A percentile compares a stretch with the other conserved stretches of the same genome.
Conservation (phyloP, 1,140 invertebrate genomes). For the Cotesia glomerata region DNA sequence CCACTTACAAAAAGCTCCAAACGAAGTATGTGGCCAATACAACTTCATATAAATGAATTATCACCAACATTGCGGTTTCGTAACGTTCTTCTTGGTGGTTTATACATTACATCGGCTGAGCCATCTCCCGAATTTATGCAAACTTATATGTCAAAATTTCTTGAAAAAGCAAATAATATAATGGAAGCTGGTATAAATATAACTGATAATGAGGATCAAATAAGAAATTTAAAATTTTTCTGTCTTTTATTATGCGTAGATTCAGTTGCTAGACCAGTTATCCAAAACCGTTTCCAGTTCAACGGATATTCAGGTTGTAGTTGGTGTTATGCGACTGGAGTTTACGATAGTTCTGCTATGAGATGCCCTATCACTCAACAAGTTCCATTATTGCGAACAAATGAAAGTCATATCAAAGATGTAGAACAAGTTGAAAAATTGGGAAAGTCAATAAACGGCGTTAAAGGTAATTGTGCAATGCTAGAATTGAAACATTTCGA, state of each 20-base stretch:
- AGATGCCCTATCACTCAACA: constrained; percentile 30
- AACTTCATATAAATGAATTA: constrained; percentile 33
- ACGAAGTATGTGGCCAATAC: constrained; percentile 29
- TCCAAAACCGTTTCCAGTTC: constrained; percentile 24
- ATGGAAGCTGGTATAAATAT: constrained; percentile 16
- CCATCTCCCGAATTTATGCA: constrained; percentile 21
- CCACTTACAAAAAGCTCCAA: constrained; percentile 30
- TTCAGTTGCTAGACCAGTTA: constrained; percentile 27
- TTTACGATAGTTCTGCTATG: neutral
- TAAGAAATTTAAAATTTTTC: constrained; percentile 21
- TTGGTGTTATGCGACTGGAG: constrained; percentile 35
- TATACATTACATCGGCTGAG: neutral
- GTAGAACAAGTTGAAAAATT: constrained; percentile 26
- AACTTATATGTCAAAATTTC: constrained; percentile 21
- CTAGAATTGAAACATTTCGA: constrained; percentile 11
- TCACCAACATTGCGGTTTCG: constrained; percentile 18
- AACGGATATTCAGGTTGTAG: constrained; percentile 35
- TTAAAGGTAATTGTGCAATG: constrained; percentile 17
- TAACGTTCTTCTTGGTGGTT: constrained; percentile 16
- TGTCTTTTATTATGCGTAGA: constrained; percentile 18
- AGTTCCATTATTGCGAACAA: constrained; percentile 16
- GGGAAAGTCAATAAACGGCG: constrained; percentile 8
- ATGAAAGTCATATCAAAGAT: constrained; percentile 32
- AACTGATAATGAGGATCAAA: neutral
- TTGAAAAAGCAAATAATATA: constrained; percentile 24